Base-by-base conservation (phyloP, 2,113 vertebrate species). In the Ammodytes marinus region DNA sequence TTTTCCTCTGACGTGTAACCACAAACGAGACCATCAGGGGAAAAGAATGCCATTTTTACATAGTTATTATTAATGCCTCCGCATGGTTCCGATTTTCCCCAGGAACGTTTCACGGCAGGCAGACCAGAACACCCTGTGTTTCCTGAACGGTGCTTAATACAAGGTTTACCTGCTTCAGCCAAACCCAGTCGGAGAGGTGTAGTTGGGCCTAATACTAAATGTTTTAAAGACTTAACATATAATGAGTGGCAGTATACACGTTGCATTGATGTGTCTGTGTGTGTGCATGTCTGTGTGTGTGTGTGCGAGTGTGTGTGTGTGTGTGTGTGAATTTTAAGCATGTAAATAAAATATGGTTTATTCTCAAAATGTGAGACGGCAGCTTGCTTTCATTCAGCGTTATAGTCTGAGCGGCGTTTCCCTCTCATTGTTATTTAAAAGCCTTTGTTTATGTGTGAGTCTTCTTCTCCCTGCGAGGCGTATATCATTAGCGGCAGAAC, bases 401-500 rank as follows among this genome's bases (percentile, higher is more conserved):
- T 39, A 4, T 57, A 8, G 37, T 69, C 35, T 49, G 14, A 53
- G n/a, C 15, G 50, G 80, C 40, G 15, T 58, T 60, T 50, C 37
- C 4, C 15, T 54, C 40, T 58, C 58, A 63, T 82, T 80, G 72
- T 50, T 19, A 46, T 42, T 70, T 66, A 59, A 72, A 86, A 52
- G 39, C 14, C 10, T n/a, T 47, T 70, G 64, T 76, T 77, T 75
- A 45, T 45, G 35, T 14, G 37, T 7, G 27, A 3, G 12, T 69
- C 19, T 49, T 43, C 50, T n/a, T n/a, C n/a, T 69, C 6, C 53
- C 40, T 27, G 15, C n/a, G 69, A 46, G 42, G 52, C 65, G 49
- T 50, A 15, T 17, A 52, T 75, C 71, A 74, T 88, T 70, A 86
- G 63, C 47, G 6, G 47, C 53, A 75, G 43, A 70, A 57, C 46